Evolutionary conservation across 2,888 invertebrate species (phyloP).

Genomic region (Rhodophaea formosa): DNA sequence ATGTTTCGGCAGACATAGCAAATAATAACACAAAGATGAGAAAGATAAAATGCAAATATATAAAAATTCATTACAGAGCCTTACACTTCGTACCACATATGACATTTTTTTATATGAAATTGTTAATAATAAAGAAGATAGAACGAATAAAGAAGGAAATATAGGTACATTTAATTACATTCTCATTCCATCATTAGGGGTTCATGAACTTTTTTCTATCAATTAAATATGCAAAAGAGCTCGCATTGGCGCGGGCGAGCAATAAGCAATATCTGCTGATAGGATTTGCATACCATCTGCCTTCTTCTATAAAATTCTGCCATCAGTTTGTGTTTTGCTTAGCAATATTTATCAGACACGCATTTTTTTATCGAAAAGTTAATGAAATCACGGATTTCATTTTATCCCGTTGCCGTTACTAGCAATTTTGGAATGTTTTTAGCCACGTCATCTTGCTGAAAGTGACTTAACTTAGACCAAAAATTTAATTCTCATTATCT

Average conservation of each 20-base stretch:
- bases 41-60: no score
- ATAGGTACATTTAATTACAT: conserved; percentile 1
- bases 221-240: conserved; percentile 25
- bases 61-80: no score
- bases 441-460: no score
- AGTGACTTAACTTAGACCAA: no score
- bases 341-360: background rate
- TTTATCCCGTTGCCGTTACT: background rate
- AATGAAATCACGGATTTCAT: background rate
- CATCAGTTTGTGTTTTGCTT: background rate
- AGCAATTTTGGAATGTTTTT: no score
- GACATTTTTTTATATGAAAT: no score
- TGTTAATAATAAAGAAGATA: no score
- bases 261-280: conserved; percentile 17
- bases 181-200: background rate
- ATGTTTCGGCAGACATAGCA: no score
- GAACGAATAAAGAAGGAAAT: no score
- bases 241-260: conserved; percentile 19
- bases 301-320: conserved; percentile 13
- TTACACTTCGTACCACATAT: no score
- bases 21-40: no score
- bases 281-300: conserved; percentile 21
- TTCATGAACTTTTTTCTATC: conserved; percentile 4
- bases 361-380: background rate
- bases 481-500: no score